Percentiles rank a stretch among this genome's conserved stretches.
phyloP scores from a whole-genome alignment of 2,797 vertebrate species.

The Clarias platycephalus region DNA sequence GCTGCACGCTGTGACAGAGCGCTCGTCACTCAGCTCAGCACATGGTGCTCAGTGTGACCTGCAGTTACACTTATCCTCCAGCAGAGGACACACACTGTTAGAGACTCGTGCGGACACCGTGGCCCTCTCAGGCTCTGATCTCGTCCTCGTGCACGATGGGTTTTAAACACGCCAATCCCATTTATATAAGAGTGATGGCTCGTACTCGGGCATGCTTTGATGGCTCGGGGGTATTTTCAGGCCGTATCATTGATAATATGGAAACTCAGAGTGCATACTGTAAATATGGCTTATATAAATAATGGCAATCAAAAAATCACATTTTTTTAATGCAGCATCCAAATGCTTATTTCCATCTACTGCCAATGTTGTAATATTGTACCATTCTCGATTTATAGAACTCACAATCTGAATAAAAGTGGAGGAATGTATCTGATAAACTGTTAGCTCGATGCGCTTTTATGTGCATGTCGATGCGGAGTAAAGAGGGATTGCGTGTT shows the following conservation, averaged over 20 bases:
- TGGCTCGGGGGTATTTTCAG: not conserved
- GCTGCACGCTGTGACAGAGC: not conserved
- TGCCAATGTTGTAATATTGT: not conserved
- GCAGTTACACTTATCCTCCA: conserved; percentile 37
- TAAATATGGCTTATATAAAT: not conserved
- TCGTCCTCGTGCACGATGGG: not conserved
- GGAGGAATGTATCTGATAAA: not conserved
- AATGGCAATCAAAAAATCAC: no score
- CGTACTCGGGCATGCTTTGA: conserved; percentile 7
- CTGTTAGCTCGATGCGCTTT: not conserved
- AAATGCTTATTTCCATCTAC: no score
- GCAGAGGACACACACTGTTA: conserved; percentile 24
- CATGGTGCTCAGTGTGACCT: conserved; percentile 64
- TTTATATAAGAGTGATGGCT: conserved; percentile 45
- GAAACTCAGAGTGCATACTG: not conserved
- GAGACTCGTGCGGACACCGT: not conserved
- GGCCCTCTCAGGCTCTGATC: conserved; percentile 9
- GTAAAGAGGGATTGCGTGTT: not conserved
- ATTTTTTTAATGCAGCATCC: not conserved
- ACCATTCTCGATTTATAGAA: not conserved
- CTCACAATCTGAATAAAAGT: not conserved
- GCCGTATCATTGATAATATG: not conserved
- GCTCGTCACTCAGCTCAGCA: conserved; percentile 40
- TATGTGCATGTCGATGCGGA: not conserved
- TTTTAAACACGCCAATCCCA: conserved; percentile 32